Evolutionary conservation across 2,797 vertebrate genomes (phyloP).

Genomic region (Cygnus olor): DNA sequence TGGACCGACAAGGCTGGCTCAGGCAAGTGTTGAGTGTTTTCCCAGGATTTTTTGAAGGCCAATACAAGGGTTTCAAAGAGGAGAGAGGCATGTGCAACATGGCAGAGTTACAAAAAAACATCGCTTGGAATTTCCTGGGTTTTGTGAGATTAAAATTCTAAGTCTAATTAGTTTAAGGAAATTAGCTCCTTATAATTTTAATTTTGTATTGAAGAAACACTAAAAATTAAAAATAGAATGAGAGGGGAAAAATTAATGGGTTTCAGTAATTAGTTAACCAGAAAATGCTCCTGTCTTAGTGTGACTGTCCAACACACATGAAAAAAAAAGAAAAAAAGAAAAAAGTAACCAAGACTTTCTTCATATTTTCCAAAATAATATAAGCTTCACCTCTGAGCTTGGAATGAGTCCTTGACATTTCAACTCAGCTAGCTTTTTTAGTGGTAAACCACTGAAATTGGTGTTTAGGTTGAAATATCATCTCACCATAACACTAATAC

Average conservation of each 20-base stretch:
- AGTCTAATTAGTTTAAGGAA: slow-evolving; percentile 70
- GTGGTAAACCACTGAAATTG: slow-evolving; percentile 34
- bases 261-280: slow-evolving; percentile 71
- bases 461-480: slow-evolving; percentile 51
- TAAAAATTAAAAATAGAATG: slow-evolving; percentile 68
- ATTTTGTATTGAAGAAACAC: slow-evolving; percentile 67
- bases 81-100: slow-evolving; percentile 67
- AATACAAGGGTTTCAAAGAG: slow-evolving; percentile 59
- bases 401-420: slow-evolving; percentile 69
- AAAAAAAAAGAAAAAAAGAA: background rate
- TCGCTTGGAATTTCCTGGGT: slow-evolving; percentile 68
- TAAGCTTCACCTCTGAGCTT: slow-evolving; percentile 65
- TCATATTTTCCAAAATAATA: slow-evolving; percentile 71
- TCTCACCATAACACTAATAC: slow-evolving; percentile 34
- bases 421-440: slow-evolving; percentile 61
- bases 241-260: slow-evolving; percentile 66
- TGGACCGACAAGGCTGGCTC: slow-evolving; percentile 43
- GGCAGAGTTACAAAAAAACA: slow-evolving; percentile 64
- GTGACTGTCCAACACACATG: slow-evolving; percentile 60
- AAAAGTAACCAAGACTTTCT: slow-evolving; percentile 63
- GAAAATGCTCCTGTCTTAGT: slow-evolving; percentile 62
- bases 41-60: slow-evolving; percentile 65
- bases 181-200: slow-evolving; percentile 67
- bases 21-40: slow-evolving; percentile 57
- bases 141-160: slow-evolving; percentile 65